Evolutionary conservation across 2,888 invertebrate species (phyloP), one percentile per base, ranked within the genome.

Genomic region (Deroplatys truncata): DNA sequence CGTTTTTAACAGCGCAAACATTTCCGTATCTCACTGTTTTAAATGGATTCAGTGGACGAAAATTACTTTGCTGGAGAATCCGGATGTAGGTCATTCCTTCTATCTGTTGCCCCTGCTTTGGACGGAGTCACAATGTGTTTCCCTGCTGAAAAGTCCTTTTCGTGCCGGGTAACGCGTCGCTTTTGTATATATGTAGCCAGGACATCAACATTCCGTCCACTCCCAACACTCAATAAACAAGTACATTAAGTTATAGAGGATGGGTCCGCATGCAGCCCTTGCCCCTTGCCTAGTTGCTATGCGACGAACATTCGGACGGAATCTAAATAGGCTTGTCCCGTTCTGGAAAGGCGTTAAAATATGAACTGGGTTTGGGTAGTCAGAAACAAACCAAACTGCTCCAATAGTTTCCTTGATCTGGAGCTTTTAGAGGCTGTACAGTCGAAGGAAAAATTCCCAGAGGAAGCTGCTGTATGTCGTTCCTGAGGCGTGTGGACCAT

Each of bases 221-320:
- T 85, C 43, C 13, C 85, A 28, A 28, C 85, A 85, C 84, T 84
- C 88, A 90, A 90, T 90, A 90, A 90, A 90, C 90, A 90, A 90
- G 90, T 90, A 90, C 90, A 90, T 90, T 90, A 90, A 88, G 90
- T 90, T 90, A 88, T 88, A 89, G 90, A 86, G 86, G 82, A 35
- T 83, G 82, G 88, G 82, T 49, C 72, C n/a, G 85, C 72, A 72
- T 84, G 72, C 82, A 28, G 56, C 5, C 4, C 20, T 20, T 72
- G 28, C 84, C 28, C 31, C 88, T 29, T 56, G 43, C 82, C 88
- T 84, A 88, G 56, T 49, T 88, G 83, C 84, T 85, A 88, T 84
- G 72, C 84, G 85, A 56, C 84, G 2, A 85, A 49, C 85, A 25
- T 35, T 43, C 72, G 82, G 31, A 88, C 84, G 82, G 56, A 72